A percentile compares a stretch with the other conserved stretches of the same genome.
Evolutionary conservation across 2,888 invertebrate genomes (phyloP).

Genomic region (Cerceris rybyensis): DNA sequence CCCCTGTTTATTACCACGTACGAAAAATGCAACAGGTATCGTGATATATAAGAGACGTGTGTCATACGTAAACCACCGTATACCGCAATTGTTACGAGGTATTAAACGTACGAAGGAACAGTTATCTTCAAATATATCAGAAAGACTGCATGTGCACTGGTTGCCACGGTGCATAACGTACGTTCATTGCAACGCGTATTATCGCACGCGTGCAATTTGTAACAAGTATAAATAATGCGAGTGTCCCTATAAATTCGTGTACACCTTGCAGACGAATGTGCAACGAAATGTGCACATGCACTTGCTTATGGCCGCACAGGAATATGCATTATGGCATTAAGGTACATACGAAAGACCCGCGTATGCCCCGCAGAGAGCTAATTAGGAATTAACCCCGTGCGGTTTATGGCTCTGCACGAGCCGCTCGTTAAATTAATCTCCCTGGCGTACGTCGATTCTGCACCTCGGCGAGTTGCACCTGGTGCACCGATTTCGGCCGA

Average conservation of each 20-base stretch:
- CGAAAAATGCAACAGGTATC: too few relatives aligned
- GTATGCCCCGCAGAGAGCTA: conserved; percentile 37
- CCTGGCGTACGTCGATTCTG: conserved; percentile 15
- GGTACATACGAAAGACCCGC: background rate
- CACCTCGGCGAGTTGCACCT: conserved; percentile 51
- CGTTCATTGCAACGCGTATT: background rate
- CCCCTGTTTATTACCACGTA: too few relatives aligned
- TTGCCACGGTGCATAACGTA: background rate
- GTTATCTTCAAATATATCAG: background rate
- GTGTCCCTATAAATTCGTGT: background rate
- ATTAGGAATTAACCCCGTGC: conserved; percentile 56
- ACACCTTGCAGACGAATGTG: background rate
- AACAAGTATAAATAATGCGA: background rate
- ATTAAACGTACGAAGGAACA: background rate
- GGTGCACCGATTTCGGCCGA: conserved; percentile 41
- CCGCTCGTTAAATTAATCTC: conserved; percentile 59
- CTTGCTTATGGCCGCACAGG: background rate
- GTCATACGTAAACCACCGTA: background rate
- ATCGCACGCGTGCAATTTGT: background rate
- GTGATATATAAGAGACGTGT: too few relatives aligned
- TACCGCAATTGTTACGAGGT: background rate
- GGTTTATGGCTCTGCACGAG: conserved; percentile 47
- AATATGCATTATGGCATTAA: conserved; percentile 5
- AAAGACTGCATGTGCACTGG: background rate
- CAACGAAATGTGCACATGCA: background rate